Evolutionary conservation across 2,888 invertebrate species (phyloP).

Genomic region (Ormyrus nitidulus): DNA sequence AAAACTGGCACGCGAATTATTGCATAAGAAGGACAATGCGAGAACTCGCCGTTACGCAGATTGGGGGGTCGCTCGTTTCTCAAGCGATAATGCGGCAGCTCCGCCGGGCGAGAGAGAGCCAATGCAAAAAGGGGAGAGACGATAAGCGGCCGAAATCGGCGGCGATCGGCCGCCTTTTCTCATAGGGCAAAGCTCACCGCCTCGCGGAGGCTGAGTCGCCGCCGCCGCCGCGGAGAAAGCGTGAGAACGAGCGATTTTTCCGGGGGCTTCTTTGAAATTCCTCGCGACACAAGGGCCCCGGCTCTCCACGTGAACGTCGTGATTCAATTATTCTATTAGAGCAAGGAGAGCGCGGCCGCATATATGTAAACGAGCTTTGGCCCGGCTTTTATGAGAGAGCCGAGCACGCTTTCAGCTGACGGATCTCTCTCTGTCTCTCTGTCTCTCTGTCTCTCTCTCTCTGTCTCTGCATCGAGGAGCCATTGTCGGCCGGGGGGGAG

Average conservation of each 20-base stretch:
- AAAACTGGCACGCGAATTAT: conserved; percentile 7
- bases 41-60: not conserved
- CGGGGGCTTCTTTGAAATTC: conserved; percentile 56
- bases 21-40: conserved; percentile 21
- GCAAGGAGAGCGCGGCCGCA: not conserved
- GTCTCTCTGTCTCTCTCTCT: too few species aligned
- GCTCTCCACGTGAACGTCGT: conserved; percentile 51
- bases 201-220: not conserved
- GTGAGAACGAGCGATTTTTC: conserved; percentile 58
- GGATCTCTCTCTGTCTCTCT: not conserved
- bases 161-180: conserved; percentile 38
- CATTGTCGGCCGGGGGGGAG: too few species aligned
- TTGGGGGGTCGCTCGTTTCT: conserved; percentile 25
- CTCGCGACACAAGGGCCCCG: conserved; percentile 34
- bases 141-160: conserved; percentile 34
- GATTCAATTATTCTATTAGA: conserved; percentile 56
- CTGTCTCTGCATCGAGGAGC: too few species aligned
- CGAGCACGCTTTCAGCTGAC: not conserved
- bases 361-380: not conserved
- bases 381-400: too few species aligned
- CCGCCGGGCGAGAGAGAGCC: not conserved
- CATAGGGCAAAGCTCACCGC: conserved; percentile 5
- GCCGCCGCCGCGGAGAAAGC: conserved; percentile 52
- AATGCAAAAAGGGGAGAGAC: not conserved
- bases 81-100: conserved; percentile 14